These are phyloP conservation scores for Martes martes DNA, from an alignment of 2,113 vertebrate genomes.

Conservation along the genomic window DNA sequence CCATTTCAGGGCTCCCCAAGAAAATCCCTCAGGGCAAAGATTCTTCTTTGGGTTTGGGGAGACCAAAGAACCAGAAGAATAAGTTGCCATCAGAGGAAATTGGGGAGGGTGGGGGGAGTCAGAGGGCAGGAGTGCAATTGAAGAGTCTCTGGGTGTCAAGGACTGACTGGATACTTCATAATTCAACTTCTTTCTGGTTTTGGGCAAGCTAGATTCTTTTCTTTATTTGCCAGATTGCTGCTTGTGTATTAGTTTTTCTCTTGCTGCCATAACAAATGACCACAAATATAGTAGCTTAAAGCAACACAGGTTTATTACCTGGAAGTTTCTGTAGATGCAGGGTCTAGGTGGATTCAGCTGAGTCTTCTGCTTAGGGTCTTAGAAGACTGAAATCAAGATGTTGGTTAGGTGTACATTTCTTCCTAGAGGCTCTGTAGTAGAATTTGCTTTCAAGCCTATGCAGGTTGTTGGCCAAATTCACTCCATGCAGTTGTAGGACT, in stretches of 20 bases:
- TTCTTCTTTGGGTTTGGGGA: neutral
- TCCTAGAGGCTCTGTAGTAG: neutral
- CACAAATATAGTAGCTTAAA: neutral
- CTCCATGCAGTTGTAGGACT: neutral
- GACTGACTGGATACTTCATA: neutral
- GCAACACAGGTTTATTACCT: neutral
- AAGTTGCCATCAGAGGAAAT: neutral
- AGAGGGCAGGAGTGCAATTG: neutral
- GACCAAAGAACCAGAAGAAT: neutral
- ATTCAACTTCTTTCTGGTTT: neutral
- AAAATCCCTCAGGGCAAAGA: neutral
- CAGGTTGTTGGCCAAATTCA: neutral
- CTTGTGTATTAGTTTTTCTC: neutral
- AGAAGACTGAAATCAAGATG: neutral
- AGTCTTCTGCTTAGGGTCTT: neutral
- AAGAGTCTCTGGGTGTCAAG: neutral
- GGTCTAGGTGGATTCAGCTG: neutral
- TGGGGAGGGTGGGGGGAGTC: neutral
- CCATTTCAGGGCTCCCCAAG: neutral
- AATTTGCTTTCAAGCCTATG: neutral
- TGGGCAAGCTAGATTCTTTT: neutral
- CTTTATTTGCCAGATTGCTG: neutral
- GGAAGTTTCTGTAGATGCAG: neutral
- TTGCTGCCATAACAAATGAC: neutral
- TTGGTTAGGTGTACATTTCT: neutral